These are phyloP conservation scores for Triops cancriformis DNA, from an alignment of 1,140 invertebrate genomes.

Conservation along the genomic window DNA sequence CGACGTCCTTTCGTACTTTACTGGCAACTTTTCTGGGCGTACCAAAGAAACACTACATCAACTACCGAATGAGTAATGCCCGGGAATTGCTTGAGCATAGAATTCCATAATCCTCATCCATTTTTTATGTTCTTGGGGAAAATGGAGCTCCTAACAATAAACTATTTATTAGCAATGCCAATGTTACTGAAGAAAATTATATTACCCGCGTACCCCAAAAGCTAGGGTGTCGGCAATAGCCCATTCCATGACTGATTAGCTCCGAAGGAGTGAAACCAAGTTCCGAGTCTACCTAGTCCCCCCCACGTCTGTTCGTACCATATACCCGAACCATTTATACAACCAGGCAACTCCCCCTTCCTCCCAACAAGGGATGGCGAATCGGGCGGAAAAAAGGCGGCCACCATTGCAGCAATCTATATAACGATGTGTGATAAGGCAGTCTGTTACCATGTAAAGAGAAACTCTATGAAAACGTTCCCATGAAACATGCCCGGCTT, in stretches of 20 bases:
- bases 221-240: neutral
- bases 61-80: neutral
- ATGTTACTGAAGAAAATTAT: neutral
- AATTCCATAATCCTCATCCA: neutral
- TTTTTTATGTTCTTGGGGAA: neutral
- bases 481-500: neutral
- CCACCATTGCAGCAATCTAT: neutral
- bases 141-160: neutral
- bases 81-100: neutral
- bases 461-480: slow-evolving; percentile 1
- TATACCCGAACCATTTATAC: neutral
- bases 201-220: neutral
- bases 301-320: too few species aligned
- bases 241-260: slow-evolving; percentile 4
- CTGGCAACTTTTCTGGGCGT: neutral
- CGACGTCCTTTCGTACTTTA: too few species aligned
- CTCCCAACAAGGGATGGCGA: slow-evolving; percentile 1
- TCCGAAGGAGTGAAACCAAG: neutral
- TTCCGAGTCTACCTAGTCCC: neutral
- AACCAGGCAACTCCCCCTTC: neutral
- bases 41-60: too few species aligned
- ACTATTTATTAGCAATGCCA: neutral
- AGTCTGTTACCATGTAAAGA: neutral
- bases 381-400: neutral
- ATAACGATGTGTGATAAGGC: slow-evolving; percentile 10